These are phyloP conservation scores for Tethya wilhelma DNA, from an alignment of 37 sponge, comb jelly and placozoan genomes.

Conservation along the genomic window DNA sequence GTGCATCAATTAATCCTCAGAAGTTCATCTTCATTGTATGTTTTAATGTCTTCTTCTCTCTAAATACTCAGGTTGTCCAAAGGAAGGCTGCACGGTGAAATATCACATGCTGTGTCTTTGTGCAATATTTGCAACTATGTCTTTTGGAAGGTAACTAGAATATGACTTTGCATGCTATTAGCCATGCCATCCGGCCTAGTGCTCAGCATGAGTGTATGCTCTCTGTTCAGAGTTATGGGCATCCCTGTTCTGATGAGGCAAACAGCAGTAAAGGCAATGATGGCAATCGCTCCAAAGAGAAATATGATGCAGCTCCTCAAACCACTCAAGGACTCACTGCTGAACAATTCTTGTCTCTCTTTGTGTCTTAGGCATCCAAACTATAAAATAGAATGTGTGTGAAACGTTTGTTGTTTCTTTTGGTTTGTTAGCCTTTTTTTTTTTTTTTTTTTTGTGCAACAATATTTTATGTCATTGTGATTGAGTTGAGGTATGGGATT, in stretches of 20 bases:
- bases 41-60: too few relatives aligned
- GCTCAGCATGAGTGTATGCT: background rate
- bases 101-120: background rate
- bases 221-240: conserved; percentile 34
- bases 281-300: background rate
- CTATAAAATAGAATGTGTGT: too few relatives aligned
- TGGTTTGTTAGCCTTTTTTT: too few relatives aligned
- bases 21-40: too few relatives aligned
- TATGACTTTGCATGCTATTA: background rate
- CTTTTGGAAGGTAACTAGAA: conserved; percentile 35
- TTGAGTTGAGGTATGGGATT: too few relatives aligned
- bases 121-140: conserved; percentile 37
- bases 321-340: conserved; percentile 14
- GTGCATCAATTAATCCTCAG: too few relatives aligned
- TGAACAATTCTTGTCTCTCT: conserved; percentile 9
- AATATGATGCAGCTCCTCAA: background rate
- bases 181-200: background rate
- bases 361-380: too few relatives aligned
- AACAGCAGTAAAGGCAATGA: too few relatives aligned
- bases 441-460: too few relatives aligned
- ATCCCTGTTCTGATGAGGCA: conserved; percentile 13
- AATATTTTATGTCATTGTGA: too few relatives aligned
- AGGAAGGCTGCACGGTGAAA: background rate
- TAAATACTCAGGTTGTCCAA: background rate
- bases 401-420: too few relatives aligned